A percentile compares a stretch with the other conserved stretches of the same genome.
Evolutionary conservation across 64 coral and sea anemone genomes (phyloP).

Genomic region (Dendronephthya gigantea): DNA sequence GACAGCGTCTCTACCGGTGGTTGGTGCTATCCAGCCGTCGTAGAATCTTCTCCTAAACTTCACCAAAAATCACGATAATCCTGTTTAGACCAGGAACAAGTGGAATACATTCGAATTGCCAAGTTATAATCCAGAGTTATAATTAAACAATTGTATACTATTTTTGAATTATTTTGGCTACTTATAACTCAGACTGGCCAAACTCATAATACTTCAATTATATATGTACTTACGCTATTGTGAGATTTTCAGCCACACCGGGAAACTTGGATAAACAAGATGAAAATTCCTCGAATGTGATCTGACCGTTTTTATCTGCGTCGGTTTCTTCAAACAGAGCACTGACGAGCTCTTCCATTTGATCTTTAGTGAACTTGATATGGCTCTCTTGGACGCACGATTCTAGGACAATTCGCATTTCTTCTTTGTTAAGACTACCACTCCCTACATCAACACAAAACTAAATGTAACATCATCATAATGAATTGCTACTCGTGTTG

Average conservation of each 20-base stretch:
- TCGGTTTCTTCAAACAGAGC: neutral
- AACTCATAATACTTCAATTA: no score
- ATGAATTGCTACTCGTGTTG: no score
- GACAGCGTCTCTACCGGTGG: no score
- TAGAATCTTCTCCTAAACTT: no score
- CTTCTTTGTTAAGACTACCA: neutral
- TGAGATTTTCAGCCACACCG: slow-evolving; percentile 2
- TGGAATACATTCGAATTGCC: no score
- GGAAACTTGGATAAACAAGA: neutral
- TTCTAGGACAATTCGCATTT: neutral
- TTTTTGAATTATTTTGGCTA: no score
- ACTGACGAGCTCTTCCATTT: neutral
- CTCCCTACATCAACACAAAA: neutral
- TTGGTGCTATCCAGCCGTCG: no score
- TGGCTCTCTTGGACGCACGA: neutral
- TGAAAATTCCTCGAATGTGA: slow-evolving; percentile 10
- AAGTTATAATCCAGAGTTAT: no score
- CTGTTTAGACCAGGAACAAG: no score
- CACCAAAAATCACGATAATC: no score
- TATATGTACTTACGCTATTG: neutral
- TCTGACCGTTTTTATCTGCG: neutral
- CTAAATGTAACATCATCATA: neutral
- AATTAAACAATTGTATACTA: no score
- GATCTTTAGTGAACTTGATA: neutral
- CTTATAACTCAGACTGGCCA: no score